These are phyloP conservation scores for Dromococcyx pavoninus DNA, from an alignment of 2,797 vertebrate genomes.

Conservation along the genomic window DNA sequence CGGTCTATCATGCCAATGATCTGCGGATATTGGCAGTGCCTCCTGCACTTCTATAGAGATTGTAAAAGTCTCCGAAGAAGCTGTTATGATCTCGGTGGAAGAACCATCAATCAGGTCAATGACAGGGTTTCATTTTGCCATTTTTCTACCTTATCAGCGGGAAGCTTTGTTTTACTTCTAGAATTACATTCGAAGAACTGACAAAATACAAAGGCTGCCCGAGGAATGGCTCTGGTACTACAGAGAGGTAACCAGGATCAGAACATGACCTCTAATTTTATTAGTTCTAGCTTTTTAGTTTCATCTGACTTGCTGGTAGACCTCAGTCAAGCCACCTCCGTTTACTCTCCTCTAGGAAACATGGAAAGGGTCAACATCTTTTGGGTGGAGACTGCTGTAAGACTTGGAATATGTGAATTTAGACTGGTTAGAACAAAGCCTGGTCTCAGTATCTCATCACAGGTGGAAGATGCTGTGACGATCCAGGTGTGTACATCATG, in stretches of 20 bases:
- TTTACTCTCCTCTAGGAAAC: background rate
- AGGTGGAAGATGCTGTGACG: background rate
- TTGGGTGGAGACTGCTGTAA: background rate
- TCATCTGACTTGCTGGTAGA: background rate
- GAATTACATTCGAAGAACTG: background rate
- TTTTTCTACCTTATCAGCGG: background rate
- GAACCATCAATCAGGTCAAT: conserved; percentile 16
- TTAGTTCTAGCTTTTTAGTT: background rate
- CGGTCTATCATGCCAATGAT: conserved; percentile 81
- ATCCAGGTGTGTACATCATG: background rate
- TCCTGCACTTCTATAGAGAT: conserved; percentile 73
- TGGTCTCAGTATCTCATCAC: background rate
- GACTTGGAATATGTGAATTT: background rate
- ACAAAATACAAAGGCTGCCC: background rate
- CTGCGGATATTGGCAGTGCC: conserved; percentile 80
- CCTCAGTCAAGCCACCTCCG: background rate
- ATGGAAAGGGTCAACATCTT: background rate
- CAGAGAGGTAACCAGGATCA: background rate
- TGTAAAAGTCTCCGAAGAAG: conserved; percentile 73
- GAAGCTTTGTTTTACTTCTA: background rate
- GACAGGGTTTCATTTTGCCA: background rate
- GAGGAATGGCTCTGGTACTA: background rate
- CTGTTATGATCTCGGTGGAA: conserved; percentile 56
- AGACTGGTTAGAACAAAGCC: background rate
- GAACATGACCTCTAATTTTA: background rate